phyloP scores from a whole-genome alignment of 2,113 vertebrate genomes.

The Agelaius phoeniceus region DNA sequence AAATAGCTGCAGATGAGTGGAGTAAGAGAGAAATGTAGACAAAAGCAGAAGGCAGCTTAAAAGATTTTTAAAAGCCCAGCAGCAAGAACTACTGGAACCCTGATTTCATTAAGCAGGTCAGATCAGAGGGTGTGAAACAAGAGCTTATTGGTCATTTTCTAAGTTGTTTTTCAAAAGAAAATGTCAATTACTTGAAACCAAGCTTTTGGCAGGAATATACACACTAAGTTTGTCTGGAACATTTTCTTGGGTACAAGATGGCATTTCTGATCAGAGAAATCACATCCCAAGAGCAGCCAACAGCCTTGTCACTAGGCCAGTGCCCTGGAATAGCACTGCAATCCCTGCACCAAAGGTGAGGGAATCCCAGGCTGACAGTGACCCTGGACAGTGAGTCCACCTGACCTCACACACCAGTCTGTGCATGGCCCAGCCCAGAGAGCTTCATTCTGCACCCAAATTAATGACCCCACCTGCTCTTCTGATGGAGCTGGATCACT shows the following conservation, averaged over 20 bases:
- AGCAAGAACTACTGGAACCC: constrained; percentile 14
- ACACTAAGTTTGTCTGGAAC: neutral
- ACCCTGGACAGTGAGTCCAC: neutral
- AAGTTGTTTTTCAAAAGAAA: constrained; percentile 26
- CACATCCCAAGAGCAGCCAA: neutral
- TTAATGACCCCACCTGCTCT: neutral
- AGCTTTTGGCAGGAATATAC: neutral
- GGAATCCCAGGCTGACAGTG: neutral
- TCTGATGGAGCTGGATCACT: neutral
- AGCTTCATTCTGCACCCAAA: neutral
- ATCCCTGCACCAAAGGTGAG: neutral
- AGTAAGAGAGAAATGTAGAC: neutral
- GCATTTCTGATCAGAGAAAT: neutral
- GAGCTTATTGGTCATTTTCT: constrained; percentile 27
- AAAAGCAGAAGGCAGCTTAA: constrained; percentile 3
- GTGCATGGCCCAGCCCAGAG: neutral
- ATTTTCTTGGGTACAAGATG: neutral
- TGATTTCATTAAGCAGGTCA: constrained; percentile 47
- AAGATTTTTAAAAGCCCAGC: constrained; percentile 17
- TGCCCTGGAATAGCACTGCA: neutral
- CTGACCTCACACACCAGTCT: neutral
- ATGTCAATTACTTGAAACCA: constrained; percentile 6
- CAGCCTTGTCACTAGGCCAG: neutral
- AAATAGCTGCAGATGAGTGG: constrained; percentile 17
- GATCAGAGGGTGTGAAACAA: constrained; percentile 24